Base-by-base conservation (phyloP, 2,113 vertebrate genomes). In the Sporophila hypoxantha region DNA sequence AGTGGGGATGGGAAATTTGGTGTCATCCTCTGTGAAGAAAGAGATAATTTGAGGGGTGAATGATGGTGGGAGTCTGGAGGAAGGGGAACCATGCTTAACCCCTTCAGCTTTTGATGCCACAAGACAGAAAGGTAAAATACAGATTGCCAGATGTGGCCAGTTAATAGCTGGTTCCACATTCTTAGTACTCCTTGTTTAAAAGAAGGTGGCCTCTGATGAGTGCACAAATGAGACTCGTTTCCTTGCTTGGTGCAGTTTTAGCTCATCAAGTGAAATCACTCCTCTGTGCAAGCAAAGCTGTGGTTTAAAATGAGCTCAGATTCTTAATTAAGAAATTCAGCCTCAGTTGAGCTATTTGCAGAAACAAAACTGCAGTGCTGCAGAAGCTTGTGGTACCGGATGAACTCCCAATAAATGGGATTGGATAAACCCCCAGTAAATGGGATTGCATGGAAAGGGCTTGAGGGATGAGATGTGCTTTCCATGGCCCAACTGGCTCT, bases 321-420 rank as follows among this genome's bases (percentile, higher is more conserved):
- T 88, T 76, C 85, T 94, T 89, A 91, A 88, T 93, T 85, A 93
- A 94, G 82, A 69, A 78, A 49, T 70, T 50, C 61, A 84, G 42
- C 69, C 26, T 83, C 70, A 32, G 1, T 21, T 14, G 71, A 87
- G 90, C 77, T 82, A 21, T 87, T 91, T 82, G 69, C 69, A 61
- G 89, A 37, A 84, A 30, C 44, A 36, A 29, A 81, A 47, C 76
- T 71, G 77, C 64, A 27, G 77, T 36, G 81, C 88, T 85, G 87
- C 79, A 21, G 15, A 47, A 81, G 62, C 87, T 55, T 7, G 1
- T 14, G 88, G 21, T 30, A 4, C 15, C 36, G 62, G 39, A 8
- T 11, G 49, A 89, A 41, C 52, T 50, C 44, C 17, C 56, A 41
- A 4, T 21, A 37, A 88, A 3, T 8, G 87, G 19, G 17, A 4